Conservation (phyloP, 2,888 invertebrate species). For the Chloroclystis v-ata region DNA sequence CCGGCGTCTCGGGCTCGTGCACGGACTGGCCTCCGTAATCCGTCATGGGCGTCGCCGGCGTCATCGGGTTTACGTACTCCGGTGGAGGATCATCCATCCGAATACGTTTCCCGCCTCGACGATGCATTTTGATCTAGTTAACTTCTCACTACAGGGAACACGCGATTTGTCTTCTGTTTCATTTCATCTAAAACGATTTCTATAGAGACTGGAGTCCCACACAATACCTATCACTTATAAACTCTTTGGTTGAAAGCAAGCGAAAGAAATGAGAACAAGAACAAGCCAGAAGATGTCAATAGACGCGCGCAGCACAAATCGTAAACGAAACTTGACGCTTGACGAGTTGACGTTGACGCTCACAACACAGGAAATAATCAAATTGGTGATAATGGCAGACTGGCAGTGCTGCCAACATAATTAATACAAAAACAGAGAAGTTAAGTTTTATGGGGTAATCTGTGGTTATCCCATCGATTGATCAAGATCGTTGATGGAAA, state of each 20-base stretch:
- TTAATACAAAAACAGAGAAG: too few relatives aligned
- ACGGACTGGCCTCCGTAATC: conserved; percentile 75
- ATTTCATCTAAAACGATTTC: background rate
- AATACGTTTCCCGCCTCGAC: conserved; percentile 91
- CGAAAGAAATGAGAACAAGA: background rate
- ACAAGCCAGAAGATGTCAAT: background rate
- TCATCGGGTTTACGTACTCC: conserved; percentile 87
- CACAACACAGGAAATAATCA: too few relatives aligned
- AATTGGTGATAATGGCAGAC: too few relatives aligned
- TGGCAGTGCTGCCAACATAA: too few relatives aligned
- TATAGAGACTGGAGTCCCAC: too few relatives aligned
- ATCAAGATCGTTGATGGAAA: too few relatives aligned
- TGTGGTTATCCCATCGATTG: too few relatives aligned
- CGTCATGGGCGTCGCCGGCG: conserved; percentile 73
- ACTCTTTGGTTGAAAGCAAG: too few relatives aligned
- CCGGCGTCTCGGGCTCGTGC: conserved; percentile 71
- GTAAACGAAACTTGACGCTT: too few relatives aligned
- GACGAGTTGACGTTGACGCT: too few relatives aligned
- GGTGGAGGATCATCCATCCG: conserved; percentile 95
- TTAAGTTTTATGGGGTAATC: too few relatives aligned
- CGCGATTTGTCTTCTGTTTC: background rate
- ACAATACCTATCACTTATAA: too few relatives aligned
- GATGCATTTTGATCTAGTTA: conserved; percentile 80
- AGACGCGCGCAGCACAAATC: conserved; percentile 15
- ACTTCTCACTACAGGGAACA: background rate